Evolutionary conservation across 1,140 invertebrate genomes (phyloP).

Genomic region (Amyelois transitella): DNA sequence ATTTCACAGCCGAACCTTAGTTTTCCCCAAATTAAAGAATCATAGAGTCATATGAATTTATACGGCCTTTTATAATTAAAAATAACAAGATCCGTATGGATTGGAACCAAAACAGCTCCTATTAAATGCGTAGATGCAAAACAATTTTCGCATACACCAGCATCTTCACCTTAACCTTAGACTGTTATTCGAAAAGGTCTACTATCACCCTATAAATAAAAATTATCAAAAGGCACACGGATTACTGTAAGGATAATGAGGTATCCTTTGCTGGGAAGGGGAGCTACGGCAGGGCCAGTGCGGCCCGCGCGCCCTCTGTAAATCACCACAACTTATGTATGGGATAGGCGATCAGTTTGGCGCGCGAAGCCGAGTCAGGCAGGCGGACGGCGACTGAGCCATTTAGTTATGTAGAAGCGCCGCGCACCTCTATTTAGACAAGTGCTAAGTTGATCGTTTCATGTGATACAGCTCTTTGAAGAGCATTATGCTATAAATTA

Average conservation of each 20-base stretch:
- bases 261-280: constrained; percentile 62
- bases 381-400: constrained; percentile 23
- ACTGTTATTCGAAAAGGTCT: constrained; percentile 23
- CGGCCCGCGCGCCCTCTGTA: constrained; percentile 54
- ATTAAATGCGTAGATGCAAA: too few relatives aligned
- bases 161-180: background rate
- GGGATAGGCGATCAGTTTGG: constrained; percentile 53
- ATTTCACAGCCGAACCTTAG: too few relatives aligned
- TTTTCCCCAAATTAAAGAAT: too few relatives aligned
- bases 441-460: constrained; percentile 72
- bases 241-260: constrained; percentile 70
- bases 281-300: constrained; percentile 26
- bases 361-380: constrained; percentile 45
- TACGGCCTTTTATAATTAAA: too few relatives aligned
- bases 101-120: too few relatives aligned
- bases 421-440: constrained; percentile 54
- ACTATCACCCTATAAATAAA: constrained; percentile 47
- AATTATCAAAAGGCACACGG: constrained; percentile 62
- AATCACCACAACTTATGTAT: constrained; percentile 42
- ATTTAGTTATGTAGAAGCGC: constrained; percentile 38
- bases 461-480: constrained; percentile 62
- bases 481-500: constrained; percentile 67
- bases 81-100: too few relatives aligned
- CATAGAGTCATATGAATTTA: too few relatives aligned
- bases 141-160: too few relatives aligned